Base-by-base conservation (phyloP, 2,888 invertebrate species). In the Oscheius sp. region DNA sequence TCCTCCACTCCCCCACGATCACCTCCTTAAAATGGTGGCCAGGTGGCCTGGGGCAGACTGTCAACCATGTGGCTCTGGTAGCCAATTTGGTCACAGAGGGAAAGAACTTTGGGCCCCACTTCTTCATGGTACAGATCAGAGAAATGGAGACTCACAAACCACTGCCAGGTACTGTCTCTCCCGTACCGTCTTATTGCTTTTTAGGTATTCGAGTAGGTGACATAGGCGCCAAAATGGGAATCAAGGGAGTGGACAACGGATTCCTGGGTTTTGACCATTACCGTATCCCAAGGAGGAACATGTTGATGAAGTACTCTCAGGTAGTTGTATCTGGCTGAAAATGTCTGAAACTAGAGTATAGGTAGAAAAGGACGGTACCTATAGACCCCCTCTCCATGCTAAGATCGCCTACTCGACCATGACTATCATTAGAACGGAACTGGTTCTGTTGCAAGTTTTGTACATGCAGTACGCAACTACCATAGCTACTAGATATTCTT, bases 281-380 rank as follows among this genome's bases (percentile, higher is more conserved):
- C 13, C 92, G 95, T 83, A 94, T 97, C 90, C 96, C 96, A 0
- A 91, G 95, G 66, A 93, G 93, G 13, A 92, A 95, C 81, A 94
- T 97, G 95, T 91, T 97, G 32, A 96, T 96, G 96, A 95, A 94
- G 91, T 94, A 96, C 90, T 93, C 94, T 63, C 93, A 95, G 91
- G 95, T 96, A 51, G 7, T 9, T 2, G 4, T 21, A 11, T 50
- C 29, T 7, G 4, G 2, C 35, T 21, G 21, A 29, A 48, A 63
- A 42, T 21, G 21, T 21, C 21, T 21, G 21, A 21, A 21, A 21
- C 21, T 21, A 21, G 21, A 21, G n/a, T 59, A 48, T 37, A 78
- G 76, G 81, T 83, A 2, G 76, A 80, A 0, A 57, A 63, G n/a
- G 94, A 95, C 90, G 96, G 96, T n/a, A 94, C 94, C 3, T 96